phyloP scores from a whole-genome alignment of 2,113 vertebrate species.

The Gambusia holbrooki region DNA sequence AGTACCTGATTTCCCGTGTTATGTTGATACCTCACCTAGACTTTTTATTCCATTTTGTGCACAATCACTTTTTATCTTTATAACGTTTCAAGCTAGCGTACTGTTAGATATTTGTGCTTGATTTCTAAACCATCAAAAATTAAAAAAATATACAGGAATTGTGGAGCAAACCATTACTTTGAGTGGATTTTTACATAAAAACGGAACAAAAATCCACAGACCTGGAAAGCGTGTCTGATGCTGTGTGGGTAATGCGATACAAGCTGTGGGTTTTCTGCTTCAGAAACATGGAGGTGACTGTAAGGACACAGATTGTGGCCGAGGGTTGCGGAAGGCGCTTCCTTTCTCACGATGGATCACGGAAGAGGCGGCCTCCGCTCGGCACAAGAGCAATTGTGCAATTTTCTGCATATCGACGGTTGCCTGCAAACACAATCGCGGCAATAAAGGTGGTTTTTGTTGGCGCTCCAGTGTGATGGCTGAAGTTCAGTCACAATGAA shows the following conservation, averaged over 20 bases:
- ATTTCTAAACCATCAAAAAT: not conserved
- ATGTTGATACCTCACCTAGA: not conserved
- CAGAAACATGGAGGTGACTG: constrained; percentile 29
- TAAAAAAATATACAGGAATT: not conserved
- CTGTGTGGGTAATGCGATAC: constrained; percentile 30
- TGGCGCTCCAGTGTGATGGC: constrained; percentile 28
- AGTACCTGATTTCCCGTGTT: not conserved
- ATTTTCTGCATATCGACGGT: constrained; percentile 43
- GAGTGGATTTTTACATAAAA: not conserved
- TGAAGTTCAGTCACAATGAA: constrained; percentile 8
- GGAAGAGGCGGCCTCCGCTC: constrained; percentile 3
- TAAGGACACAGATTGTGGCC: constrained; percentile 8
- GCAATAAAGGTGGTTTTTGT: constrained; percentile 39
- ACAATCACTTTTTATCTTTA: not conserved
- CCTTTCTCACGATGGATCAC: not conserved
- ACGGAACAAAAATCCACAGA: constrained; percentile 13
- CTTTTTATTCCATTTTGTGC: not conserved
- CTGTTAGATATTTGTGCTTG: not conserved
- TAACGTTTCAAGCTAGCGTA: not conserved
- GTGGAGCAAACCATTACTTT: not conserved
- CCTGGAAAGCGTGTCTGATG: not conserved
- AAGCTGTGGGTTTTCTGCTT: constrained; percentile 7
- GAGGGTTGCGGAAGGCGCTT: constrained; percentile 5
- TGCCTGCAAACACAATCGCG: constrained; percentile 3
- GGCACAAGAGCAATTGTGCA: not conserved